These are phyloP conservation scores for Miltochrista miniata DNA, from an alignment of 2,888 invertebrate species.

Conservation along the genomic window DNA sequence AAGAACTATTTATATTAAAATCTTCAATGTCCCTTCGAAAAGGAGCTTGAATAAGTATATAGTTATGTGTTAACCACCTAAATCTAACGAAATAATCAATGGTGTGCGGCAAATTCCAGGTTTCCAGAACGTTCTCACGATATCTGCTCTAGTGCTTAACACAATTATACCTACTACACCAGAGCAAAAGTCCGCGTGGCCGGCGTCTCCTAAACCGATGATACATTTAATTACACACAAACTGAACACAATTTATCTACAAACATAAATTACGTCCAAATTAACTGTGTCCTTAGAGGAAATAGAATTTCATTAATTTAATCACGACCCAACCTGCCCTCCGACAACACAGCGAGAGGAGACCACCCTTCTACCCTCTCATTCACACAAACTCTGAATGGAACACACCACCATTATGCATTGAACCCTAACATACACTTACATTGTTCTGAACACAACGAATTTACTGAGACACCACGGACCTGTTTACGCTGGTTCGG, in stretches of 20 bases:
- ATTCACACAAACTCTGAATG: conserved; percentile 34
- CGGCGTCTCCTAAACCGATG: conserved; percentile 15
- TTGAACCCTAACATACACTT: conserved; percentile 28
- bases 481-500: conserved; percentile 25
- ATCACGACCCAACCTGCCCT: conserved; percentile 49
- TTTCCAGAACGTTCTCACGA: conserved; percentile 4
- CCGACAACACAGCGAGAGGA: conserved; percentile 35
- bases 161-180: conserved; percentile 9
- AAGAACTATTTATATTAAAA: too few species aligned
- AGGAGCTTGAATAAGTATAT: too few species aligned
- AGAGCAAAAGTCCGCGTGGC: conserved; percentile 5
- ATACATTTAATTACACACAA: conserved; percentile 35
- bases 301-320: conserved; percentile 63
- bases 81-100: too few species aligned
- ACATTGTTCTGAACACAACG: conserved; percentile 18
- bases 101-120: too few species aligned
- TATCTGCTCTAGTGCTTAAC: conserved; percentile 1
- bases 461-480: conserved; percentile 5
- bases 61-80: too few species aligned
- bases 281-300: conserved; percentile 46
- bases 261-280: conserved; percentile 46
- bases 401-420: conserved; percentile 24
- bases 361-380: conserved; percentile 13
- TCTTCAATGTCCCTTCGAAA: too few species aligned
- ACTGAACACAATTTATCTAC: conserved; percentile 28